Evolutionary conservation across 2,797 vertebrate genomes (phyloP).

Genomic region (Melanotaenia pygmaea): DNA sequence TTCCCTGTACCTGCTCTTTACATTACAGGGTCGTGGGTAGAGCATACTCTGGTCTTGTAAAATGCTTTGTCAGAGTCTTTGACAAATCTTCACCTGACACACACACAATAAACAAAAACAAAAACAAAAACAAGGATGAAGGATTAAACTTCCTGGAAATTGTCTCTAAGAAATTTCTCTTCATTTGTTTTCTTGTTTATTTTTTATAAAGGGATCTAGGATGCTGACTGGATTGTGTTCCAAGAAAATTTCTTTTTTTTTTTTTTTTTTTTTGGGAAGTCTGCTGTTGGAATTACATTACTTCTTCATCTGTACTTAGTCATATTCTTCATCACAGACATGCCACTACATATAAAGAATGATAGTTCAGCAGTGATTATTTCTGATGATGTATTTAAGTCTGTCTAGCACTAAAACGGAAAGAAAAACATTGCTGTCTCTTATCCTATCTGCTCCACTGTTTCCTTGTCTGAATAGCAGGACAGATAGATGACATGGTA

Average conservation of each 20-base stretch:
- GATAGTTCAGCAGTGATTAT: conserved; percentile 35
- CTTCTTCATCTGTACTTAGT: conserved; percentile 17
- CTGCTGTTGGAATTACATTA: background rate
- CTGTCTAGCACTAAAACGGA: conserved; percentile 48
- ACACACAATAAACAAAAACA: background rate
- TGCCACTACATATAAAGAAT: conserved; percentile 23
- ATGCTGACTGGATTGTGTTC: background rate
- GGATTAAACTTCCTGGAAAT: background rate
- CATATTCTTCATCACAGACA: conserved; percentile 33
- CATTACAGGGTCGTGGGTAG: conserved; percentile 27
- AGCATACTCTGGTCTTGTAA: background rate
- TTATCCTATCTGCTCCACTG: conserved; percentile 28
- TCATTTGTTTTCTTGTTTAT: background rate
- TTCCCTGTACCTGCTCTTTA: conserved; percentile 39
- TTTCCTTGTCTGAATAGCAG: conserved; percentile 29
- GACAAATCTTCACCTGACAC: conserved; percentile 3
- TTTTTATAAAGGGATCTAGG: background rate
- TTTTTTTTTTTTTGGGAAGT: background rate
- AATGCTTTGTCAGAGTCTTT: conserved; percentile 1
- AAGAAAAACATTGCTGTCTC: conserved; percentile 50
- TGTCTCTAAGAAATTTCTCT: background rate
- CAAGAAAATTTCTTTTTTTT: background rate
- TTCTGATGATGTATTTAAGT: conserved; percentile 53
- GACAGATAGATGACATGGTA: conserved; percentile 41
- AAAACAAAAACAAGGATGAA: conserved; percentile 1